These are phyloP conservation scores for Macrotrachela quadricornifera DNA, from an alignment of 1,140 invertebrate species.

Conservation along the genomic window DNA sequence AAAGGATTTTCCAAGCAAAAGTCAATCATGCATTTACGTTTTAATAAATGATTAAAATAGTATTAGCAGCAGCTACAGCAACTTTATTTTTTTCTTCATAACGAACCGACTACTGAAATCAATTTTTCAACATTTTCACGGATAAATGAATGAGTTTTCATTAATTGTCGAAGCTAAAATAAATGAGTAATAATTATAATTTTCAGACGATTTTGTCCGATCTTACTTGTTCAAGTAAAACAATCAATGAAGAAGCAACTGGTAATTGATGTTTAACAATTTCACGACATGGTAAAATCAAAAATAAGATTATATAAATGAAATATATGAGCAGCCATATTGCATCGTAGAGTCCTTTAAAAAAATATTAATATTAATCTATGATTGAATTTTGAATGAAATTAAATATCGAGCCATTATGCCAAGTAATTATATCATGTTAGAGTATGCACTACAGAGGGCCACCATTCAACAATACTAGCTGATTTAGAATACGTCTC, in stretches of 20 bases:
- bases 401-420: no score
- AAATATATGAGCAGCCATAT: conserved; percentile 21
- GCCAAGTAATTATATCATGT: no score
- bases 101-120: no score
- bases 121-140: conserved; percentile 39
- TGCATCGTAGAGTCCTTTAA: conserved; percentile 23
- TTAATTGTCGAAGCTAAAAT: conserved; percentile 48
- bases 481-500: no score
- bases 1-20: no score
- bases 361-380: conserved; percentile 2
- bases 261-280: neutral
- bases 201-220: neutral
- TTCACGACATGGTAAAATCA: neutral
- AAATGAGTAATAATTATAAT: conserved; percentile 4
- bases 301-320: neutral
- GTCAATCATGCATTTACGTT: no score
- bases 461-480: no score
- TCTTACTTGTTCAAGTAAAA: conserved; percentile 39
- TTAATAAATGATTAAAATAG: no score
- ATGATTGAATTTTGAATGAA: no score
- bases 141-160: conserved; percentile 65
- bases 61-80: no score
- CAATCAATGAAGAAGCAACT: conserved; percentile 1
- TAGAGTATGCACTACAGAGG: no score
- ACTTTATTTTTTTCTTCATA: no score